phyloP scores from a whole-genome alignment of 2,113 vertebrate species.

The Sapajus apella region DNA sequence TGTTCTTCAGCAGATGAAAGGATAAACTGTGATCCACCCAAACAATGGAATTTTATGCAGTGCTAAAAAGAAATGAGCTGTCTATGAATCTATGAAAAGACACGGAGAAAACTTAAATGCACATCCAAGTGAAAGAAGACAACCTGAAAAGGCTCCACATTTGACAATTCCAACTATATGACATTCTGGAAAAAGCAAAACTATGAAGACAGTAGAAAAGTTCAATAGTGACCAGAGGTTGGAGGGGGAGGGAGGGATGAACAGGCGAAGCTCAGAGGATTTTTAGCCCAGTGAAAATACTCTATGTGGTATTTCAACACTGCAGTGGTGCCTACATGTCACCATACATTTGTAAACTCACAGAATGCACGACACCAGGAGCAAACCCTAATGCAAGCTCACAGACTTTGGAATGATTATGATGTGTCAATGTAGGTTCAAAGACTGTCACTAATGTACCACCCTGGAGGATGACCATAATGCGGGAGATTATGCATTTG shows the following conservation, averaged over 20 bases:
- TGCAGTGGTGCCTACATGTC: background rate
- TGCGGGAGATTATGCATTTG: rapidly evolving
- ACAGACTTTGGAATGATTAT: background rate
- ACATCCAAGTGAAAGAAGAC: background rate
- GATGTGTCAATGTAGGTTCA: rapidly evolving
- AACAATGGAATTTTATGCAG: background rate
- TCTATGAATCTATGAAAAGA: background rate
- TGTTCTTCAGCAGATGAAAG: background rate
- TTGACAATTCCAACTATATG: background rate
- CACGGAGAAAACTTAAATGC: background rate
- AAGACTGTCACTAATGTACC: background rate
- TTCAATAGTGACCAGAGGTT: background rate
- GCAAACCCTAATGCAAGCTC: background rate
- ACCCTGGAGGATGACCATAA: background rate
- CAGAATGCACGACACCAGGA: rapidly evolving
- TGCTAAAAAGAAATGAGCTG: background rate
- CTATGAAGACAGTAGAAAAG: background rate
- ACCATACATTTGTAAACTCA: background rate
- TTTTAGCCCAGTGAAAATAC: background rate
- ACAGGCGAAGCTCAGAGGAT: background rate
- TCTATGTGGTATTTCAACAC: background rate
- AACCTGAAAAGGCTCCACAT: background rate
- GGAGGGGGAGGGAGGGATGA: background rate
- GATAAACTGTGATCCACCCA: background rate
- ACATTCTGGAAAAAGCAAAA: background rate